Base-by-base conservation (phyloP, 2,888 invertebrate species). In the Steinernema carpocapsae region DNA sequence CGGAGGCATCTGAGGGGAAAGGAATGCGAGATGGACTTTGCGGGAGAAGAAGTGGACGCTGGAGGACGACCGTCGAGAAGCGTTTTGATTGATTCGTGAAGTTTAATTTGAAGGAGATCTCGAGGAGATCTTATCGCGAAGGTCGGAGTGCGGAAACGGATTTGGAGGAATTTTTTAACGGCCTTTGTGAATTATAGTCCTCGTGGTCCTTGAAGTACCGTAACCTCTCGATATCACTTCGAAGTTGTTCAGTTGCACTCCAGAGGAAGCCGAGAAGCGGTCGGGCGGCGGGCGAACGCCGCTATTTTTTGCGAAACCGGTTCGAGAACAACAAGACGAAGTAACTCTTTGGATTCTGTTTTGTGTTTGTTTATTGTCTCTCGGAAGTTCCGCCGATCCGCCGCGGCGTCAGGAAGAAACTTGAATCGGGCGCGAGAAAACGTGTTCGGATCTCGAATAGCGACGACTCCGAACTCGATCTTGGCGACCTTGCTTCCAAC, bases 401-500 rank as follows among this genome's bases (percentile, higher is more conserved):
- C 26, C 26, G 56, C 24, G 22, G 56, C 22, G 56, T 26, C 26
- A 26, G 24, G 56, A 56, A 56, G 56, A 26, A 56, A 56, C 56
- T 56, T 56, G 56, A 56, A 56, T 56, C 26, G 56, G 48, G 17
- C 19, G 48, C 19, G 56, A 26, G 24, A 56, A 56, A 56, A 56
- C 56, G 56, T 24, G 56, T 56, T 56, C 56, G 56, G 56, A 56
- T 56, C 56, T 56, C 56, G 56, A 56, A 19, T 12, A 6, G 14
- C 22, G 56, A n/a, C n/a, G n/a, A n/a, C n/a, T 26, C 37, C 37
- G 56, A 56, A 56, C 56, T 26, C 56, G 56, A 56, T 56, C 56
- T 19, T 19, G 22, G 3, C 56, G 56, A 56, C 56, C 56, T 24
- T 24, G 24, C 26, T 26, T 56, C 56, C 22, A 26, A 56, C 56